Base-by-base conservation (phyloP, 2,797 vertebrate species). In the Pseudomugil tenellus region DNA sequence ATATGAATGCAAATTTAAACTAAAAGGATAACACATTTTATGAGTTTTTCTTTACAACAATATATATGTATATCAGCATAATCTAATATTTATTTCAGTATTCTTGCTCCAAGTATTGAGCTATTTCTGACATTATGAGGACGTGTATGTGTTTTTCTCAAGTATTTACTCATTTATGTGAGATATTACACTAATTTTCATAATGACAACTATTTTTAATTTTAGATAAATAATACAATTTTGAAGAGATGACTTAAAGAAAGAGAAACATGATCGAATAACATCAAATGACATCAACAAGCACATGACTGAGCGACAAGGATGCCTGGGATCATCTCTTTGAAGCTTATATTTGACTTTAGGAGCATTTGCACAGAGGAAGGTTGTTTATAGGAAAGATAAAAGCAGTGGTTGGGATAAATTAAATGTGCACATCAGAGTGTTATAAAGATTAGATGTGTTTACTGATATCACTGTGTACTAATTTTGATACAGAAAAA, bases 311-410 rank as follows among this genome's bases (percentile, higher is more conserved):
- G 54, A 72, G 63, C 65, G 62, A 35, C 16, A 1, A 68, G 41
- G 70, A 83, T 12, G 70, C 73, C 64, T 73, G 79, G 12, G 52
- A 53, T 65, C 73, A 19, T 83, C 73, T 14, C 80, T 87, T 83
- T 89, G 85, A 89, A 84, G 85, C 87, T 82, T 75, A 72, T 58
- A 21, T 69, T 75, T 74, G 72, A 84, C 80, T 66, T 25, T 23
- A 62, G 79, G 68, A 63, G 19, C 31, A 25, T 57, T 80, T 77
- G 70, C 67, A 48, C 63, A 6, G 59, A 41, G 67, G 46, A 41
- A 70, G 63, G 63, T 63, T 80, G 80, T 76, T 80, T 80, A 83
- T 74, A 75, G 66, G 57, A 0, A 19, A 82, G 74, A 84, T 79
- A 49, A 89, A 85, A 84, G 84, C 14, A 2, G 28, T 32, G 66